These are phyloP conservation scores for Thymelicus lineola DNA, from an alignment of 2,888 invertebrate genomes.

Conservation along the genomic window DNA sequence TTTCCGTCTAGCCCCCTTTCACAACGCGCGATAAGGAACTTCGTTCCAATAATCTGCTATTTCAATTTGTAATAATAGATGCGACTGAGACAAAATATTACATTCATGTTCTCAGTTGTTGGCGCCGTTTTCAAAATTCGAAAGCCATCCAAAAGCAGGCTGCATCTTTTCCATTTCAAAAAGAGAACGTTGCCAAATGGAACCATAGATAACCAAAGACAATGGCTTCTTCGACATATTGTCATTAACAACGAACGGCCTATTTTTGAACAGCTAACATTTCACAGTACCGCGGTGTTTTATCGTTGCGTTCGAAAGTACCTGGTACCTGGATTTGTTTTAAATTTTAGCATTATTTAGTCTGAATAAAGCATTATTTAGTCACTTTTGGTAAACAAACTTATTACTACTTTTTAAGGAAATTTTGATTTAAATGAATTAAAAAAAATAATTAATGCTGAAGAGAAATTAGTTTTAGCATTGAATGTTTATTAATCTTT, in stretches of 20 bases:
- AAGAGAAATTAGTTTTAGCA: no score
- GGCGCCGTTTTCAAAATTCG: background rate
- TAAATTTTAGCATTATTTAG: no score
- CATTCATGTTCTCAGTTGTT: background rate
- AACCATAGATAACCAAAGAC: conserved; percentile 11
- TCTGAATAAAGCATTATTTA: no score
- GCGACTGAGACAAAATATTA: background rate
- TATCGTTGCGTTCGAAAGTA: background rate
- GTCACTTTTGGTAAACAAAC: no score
- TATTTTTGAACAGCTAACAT: conserved; percentile 12
- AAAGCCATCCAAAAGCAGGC: background rate
- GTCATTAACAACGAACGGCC: conserved; percentile 6
- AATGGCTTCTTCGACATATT: conserved; percentile 15
- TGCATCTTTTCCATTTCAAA: conserved; percentile 8
- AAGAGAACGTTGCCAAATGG: conserved; percentile 13
- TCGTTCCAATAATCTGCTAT: no score
- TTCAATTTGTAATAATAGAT: background rate
- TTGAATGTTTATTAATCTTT: no score
- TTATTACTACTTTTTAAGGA: no score
- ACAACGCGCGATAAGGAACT: no score
- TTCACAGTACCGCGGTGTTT: conserved; percentile 4
- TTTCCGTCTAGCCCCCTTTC: no score
- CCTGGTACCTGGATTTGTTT: background rate
- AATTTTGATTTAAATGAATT: no score
- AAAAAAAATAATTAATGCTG: no score